Evolutionary conservation across 2,888 invertebrate genomes (phyloP).

Genomic region (Callinectes sapidus): DNA sequence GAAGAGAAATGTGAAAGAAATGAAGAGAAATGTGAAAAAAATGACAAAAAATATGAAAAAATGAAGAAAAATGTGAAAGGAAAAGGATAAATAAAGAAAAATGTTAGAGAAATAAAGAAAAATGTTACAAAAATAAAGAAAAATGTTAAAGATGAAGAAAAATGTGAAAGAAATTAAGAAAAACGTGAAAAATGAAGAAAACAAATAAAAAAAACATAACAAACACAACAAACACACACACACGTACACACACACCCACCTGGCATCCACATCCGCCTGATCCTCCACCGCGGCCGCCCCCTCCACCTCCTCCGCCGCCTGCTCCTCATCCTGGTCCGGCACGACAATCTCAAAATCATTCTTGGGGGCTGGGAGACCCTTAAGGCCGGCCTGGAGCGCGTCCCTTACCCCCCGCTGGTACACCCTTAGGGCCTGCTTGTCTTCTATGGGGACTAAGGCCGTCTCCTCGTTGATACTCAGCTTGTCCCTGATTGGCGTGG

Average conservation of each 20-base stretch:
- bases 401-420: conserved; percentile 79
- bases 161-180: too few species aligned
- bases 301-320: conserved; percentile 75
- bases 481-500: conserved; percentile 92
- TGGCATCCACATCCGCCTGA: conserved; percentile 80
- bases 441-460: conserved; percentile 78
- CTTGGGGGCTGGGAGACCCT: conserved; percentile 89
- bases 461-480: conserved; percentile 96
- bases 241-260: conserved; percentile 73
- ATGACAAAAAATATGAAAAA: too few species aligned
- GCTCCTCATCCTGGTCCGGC: conserved; percentile 86
- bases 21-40: background rate
- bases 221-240: too few species aligned
- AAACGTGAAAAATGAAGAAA: too few species aligned
- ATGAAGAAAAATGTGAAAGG: too few species aligned
- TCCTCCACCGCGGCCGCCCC: conserved; percentile 81
- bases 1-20: too few species aligned
- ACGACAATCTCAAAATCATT: conserved; percentile 99
- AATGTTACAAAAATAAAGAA: too few species aligned
- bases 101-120: too few species aligned
- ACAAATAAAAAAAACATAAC: too few species aligned
- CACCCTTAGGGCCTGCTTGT: conserved; percentile 63
- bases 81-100: too few species aligned
- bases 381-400: conserved; percentile 86
- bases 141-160: too few species aligned